These are phyloP conservation scores for Tetragonisca angustula DNA, from an alignment of 2,888 invertebrate genomes.

Conservation along the genomic window DNA sequence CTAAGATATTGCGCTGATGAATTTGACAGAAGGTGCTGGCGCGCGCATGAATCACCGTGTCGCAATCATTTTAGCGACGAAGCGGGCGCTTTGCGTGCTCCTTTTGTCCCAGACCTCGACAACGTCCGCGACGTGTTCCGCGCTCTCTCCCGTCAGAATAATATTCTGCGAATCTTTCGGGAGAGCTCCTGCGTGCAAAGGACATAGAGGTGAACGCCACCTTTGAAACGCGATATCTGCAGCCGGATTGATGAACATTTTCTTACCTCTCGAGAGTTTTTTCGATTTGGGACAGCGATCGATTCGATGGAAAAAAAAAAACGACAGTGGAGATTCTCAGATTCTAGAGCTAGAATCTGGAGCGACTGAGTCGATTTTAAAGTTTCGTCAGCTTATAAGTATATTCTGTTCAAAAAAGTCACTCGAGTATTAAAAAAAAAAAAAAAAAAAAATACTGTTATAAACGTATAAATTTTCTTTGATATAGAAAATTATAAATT, in stretches of 20 bases:
- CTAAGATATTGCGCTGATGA: slow-evolving; percentile 55
- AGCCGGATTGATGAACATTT: neutral
- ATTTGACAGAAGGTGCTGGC: slow-evolving; percentile 39
- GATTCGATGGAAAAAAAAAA: too few species aligned
- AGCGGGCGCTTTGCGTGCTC: slow-evolving; percentile 14
- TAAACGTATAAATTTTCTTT: too few species aligned
- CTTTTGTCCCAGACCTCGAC: slow-evolving; percentile 19
- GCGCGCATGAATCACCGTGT: slow-evolving; percentile 40
- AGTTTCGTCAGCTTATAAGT: too few species aligned
- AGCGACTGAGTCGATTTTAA: too few species aligned
- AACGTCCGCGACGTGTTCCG: slow-evolving; percentile 2
- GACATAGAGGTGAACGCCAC: slow-evolving; percentile 10
- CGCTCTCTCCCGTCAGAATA: slow-evolving; percentile 20
- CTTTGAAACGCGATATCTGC: neutral
- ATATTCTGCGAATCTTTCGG: slow-evolving; percentile 36
- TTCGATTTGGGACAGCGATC: too few species aligned
- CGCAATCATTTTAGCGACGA: slow-evolving; percentile 46
- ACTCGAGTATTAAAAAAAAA: too few species aligned
- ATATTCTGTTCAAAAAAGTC: too few species aligned
- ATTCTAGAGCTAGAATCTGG: too few species aligned
- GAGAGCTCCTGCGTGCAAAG: slow-evolving; percentile 21
- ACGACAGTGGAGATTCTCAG: too few species aligned
- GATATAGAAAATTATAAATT: too few species aligned
- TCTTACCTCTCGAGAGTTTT: too few species aligned
- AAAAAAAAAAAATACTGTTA: too few species aligned